Conservation (phyloP, 2,888 invertebrate genomes). For the Eupithecia tripunctaria region DNA sequence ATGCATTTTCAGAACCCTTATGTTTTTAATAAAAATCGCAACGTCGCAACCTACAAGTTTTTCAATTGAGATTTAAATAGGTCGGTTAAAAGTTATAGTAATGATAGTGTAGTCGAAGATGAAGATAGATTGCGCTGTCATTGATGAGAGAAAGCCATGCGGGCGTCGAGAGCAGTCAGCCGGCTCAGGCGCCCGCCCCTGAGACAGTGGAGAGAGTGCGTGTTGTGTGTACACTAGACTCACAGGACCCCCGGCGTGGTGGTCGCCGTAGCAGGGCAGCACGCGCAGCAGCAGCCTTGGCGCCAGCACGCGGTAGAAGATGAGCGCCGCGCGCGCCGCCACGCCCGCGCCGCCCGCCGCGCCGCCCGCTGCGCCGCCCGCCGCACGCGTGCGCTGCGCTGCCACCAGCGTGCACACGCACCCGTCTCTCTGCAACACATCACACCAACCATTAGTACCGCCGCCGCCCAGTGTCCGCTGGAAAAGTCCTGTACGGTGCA, state of each 20-base stretch:
- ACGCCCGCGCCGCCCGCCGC: constrained; percentile 46
- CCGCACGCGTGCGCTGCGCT: constrained; percentile 40
- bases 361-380: no score
- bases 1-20: neutral
- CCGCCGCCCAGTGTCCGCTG: no score
- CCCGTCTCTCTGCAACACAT: constrained; percentile 57
- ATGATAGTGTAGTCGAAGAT: no score
- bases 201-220: neutral
- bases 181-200: neutral
- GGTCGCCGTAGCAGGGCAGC: constrained; percentile 54
- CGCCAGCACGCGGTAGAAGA: constrained; percentile 67
- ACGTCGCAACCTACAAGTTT: neutral
- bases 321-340: constrained; percentile 57
- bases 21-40: neutral
- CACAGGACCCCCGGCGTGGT: neutral
- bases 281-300: constrained; percentile 60
- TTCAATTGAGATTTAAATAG: neutral
- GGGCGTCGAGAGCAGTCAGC: neutral
- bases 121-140: neutral
- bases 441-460: no score
- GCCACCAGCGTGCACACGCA: constrained; percentile 61
- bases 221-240: neutral
- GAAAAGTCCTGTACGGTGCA: no score
- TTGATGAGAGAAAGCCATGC: no score
- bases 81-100: neutral